Percentiles rank a stretch among this genome's conserved stretches.
Conservation (phyloP, 2,888 invertebrate genomes). For the Macrophya annulata region DNA sequence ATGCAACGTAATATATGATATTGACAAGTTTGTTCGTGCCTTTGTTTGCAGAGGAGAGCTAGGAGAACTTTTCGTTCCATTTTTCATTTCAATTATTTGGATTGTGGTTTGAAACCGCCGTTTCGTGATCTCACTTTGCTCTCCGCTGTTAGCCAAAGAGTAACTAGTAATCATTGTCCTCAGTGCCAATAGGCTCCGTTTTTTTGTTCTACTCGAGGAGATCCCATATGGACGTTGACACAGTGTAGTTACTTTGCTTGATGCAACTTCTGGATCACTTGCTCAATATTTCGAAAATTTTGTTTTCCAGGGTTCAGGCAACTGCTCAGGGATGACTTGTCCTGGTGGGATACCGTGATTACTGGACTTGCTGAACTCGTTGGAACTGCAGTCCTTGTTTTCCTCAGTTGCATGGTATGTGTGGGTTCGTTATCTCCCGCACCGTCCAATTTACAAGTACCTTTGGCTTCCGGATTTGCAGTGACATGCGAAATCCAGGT, state of each 20-base stretch:
- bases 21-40: not conserved
- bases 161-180: not conserved
- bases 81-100: not conserved
- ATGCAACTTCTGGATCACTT: not conserved
- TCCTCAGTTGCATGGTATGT: conserved; percentile 77
- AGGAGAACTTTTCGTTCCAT: not conserved
- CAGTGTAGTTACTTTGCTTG: not conserved
- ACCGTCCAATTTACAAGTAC: conserved; percentile 71
- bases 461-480: conserved; percentile 76
- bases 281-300: not conserved
- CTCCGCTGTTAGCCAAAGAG: not conserved
- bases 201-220: not conserved
- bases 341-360: conserved; percentile 66
- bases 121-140: not conserved
- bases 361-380: conserved; percentile 75
- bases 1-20: not conserved
- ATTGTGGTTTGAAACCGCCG: not conserved
- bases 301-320: conserved; percentile 61
- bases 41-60: not conserved
- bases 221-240: not conserved
- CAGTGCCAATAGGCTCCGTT: not conserved
- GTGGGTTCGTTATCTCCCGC: conserved; percentile 65
- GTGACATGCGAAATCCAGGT: conserved; percentile 78
- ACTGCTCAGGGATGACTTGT: conserved; percentile 67
- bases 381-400: conserved; percentile 75